These are phyloP conservation scores for Paradisaea rubra DNA, from an alignment of 2,113 vertebrate species.

Conservation along the genomic window DNA sequence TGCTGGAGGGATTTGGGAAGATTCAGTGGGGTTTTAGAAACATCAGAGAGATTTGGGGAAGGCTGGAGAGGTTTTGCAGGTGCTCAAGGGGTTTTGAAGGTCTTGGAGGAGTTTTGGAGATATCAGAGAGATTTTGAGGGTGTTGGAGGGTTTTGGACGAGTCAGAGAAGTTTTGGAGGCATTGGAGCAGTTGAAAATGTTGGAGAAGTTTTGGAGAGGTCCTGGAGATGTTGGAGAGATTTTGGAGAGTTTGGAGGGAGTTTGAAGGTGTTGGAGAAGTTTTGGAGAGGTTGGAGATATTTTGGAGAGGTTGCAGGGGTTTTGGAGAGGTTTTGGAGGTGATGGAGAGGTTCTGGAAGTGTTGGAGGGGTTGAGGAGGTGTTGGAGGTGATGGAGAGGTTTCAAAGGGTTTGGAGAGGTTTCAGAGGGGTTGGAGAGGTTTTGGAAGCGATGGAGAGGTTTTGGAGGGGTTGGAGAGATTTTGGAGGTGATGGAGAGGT, in stretches of 20 bases:
- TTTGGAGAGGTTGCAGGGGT: too few species aligned
- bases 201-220: not conserved
- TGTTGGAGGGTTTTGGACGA: not conserved
- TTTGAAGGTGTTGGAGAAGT: not conserved
- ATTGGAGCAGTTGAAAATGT: not conserved
- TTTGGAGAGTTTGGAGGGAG: not conserved
- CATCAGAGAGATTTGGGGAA: rapidly evolving
- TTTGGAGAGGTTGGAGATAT: not conserved
- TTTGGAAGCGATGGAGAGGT: too few species aligned
- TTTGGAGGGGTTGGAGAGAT: too few species aligned
- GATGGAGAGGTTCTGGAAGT: too few species aligned
- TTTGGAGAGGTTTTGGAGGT: too few species aligned
- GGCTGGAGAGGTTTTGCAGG: not conserved
- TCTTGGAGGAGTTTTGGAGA: not conserved
- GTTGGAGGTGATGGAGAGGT: not conserved
- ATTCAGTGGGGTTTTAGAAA: not conserved
- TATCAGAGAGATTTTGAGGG: not conserved
- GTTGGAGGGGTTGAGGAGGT: too few species aligned
- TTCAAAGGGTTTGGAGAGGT: too few species aligned
- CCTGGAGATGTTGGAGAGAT: not conserved
- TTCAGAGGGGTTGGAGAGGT: too few species aligned
- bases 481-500: too few species aligned
- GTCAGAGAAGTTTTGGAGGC: not conserved
- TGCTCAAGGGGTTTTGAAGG: not conserved
- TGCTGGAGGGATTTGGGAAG: not conserved